These are phyloP conservation scores for Podarcis lilfordi DNA, from an alignment of 2,797 vertebrate species.

Conservation along the genomic window DNA sequence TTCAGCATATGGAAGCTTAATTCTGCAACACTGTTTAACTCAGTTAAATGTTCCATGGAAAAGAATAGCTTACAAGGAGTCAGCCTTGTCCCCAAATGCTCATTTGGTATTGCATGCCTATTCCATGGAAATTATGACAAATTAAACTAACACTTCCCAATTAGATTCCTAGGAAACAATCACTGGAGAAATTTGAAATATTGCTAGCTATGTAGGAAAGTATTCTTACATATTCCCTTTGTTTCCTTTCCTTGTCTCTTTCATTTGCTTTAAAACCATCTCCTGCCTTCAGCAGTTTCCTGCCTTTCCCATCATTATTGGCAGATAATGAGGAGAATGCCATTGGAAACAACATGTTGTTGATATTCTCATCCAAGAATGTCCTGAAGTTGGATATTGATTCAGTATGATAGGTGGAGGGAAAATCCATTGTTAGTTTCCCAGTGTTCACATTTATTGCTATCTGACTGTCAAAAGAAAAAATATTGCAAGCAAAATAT, in stretches of 20 bases:
- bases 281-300: no score
- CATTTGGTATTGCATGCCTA: neutral
- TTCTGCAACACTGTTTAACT: slow-evolving; percentile 49
- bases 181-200: neutral
- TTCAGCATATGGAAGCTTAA: slow-evolving; percentile 39
- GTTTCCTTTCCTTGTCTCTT: neutral
- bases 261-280: neutral
- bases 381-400: no score
- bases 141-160: neutral
- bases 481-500: no score
- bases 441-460: no score
- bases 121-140: slow-evolving; percentile 22
- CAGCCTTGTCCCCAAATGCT: slow-evolving; percentile 30
- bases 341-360: no score
- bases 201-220: neutral
- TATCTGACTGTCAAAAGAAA: no score
- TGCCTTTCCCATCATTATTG: no score
- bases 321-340: no score
- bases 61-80: slow-evolving; percentile 44
- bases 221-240: neutral
- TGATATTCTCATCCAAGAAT: no score
- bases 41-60: slow-evolving; percentile 50
- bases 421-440: no score
- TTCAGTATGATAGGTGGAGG: no score
- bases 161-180: neutral